Evolutionary conservation across 2,888 invertebrate species (phyloP).

Genomic region (Andrena praecox): DNA sequence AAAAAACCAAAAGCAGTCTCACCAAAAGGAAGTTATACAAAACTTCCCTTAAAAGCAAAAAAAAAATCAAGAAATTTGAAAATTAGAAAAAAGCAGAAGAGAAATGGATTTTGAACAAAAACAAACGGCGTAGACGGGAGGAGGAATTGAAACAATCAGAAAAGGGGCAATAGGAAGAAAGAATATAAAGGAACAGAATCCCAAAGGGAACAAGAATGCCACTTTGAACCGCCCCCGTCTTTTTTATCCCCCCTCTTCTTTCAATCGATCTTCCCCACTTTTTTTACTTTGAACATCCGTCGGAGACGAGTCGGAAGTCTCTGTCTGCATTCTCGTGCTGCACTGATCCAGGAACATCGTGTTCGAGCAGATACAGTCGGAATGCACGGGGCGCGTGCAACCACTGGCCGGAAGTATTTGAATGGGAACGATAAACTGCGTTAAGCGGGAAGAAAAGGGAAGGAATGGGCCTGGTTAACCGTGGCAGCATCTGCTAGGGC

Average conservation of each 20-base stretch:
- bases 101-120: too few relatives aligned
- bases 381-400: not conserved
- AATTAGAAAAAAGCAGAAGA: too few relatives aligned
- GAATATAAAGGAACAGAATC: not conserved
- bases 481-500: slow-evolving; percentile 19
- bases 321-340: not conserved
- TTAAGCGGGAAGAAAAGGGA: slow-evolving; percentile 24
- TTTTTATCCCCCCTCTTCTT: not conserved
- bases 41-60: too few relatives aligned
- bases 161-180: too few relatives aligned
- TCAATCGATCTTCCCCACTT: not conserved
- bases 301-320: not conserved
- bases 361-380: not conserved
- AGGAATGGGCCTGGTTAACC: slow-evolving; percentile 5
- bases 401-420: not conserved
- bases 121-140: too few relatives aligned
- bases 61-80: too few relatives aligned
- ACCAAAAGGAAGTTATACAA: too few relatives aligned
- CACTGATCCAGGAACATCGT: not conserved
- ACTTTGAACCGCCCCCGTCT: not conserved
- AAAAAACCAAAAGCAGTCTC: too few relatives aligned
- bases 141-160: too few relatives aligned
- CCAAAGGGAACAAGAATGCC: not conserved
- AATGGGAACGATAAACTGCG: slow-evolving; percentile 9
- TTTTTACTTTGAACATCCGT: not conserved